A percentile compares a stretch with the other conserved stretches of the same genome.
phyloP scores from a whole-genome alignment of 2,113 vertebrate genomes.

The Astatoreochromis straeleni region DNA sequence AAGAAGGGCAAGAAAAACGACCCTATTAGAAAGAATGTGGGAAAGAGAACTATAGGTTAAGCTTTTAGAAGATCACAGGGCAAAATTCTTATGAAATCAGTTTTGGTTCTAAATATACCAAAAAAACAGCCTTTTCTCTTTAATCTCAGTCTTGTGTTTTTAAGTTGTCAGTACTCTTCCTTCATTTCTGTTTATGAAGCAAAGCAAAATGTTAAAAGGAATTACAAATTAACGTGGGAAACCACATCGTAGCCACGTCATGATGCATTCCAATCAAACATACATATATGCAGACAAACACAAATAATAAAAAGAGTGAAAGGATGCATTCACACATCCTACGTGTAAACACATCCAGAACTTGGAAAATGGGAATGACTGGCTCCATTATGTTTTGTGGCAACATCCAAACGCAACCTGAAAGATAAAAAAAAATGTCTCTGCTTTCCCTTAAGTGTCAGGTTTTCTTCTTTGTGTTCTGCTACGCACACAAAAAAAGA shows the following conservation, averaged over 20 bases:
- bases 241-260: neutral
- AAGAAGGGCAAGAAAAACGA: neutral
- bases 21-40: neutral
- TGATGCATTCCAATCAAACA: neutral
- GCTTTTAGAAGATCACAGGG: neutral
- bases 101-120: neutral
- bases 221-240: neutral
- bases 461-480: neutral
- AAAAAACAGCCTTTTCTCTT: neutral
- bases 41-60: neutral
- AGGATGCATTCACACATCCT: neutral
- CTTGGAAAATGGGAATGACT: neutral
- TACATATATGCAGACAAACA: neutral
- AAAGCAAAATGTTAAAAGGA: neutral
- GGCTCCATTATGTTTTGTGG: neutral
- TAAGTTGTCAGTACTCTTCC: neutral
- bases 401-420: rapidly evolving
- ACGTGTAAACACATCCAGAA: neutral
- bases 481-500: neutral
- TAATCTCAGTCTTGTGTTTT: neutral
- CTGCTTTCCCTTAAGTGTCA: neutral
- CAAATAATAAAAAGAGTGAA: neutral
- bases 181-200: neutral
- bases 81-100: neutral
- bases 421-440: neutral